Evolutionary conservation across 1,140 invertebrate species (phyloP).

Genomic region (Phymorhynchus buccinoides): DNA sequence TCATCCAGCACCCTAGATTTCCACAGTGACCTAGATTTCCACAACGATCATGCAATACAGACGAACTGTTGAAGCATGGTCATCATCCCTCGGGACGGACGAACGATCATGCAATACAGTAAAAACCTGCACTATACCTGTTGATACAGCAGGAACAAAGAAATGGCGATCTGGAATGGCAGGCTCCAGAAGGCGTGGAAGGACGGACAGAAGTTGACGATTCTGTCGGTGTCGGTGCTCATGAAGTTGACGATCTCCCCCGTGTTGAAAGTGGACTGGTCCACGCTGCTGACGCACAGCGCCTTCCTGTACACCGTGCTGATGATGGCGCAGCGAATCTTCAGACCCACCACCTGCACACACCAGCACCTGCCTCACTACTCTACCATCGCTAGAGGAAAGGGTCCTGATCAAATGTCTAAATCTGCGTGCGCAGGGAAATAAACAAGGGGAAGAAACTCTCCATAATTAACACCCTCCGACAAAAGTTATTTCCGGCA

Average conservation of each 20-base stretch:
- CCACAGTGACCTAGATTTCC: no score
- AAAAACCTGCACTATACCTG: slow-evolving; percentile 82
- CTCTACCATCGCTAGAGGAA: background rate
- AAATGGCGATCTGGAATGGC: slow-evolving; percentile 78
- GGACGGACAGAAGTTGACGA: slow-evolving; percentile 95
- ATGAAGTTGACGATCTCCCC: slow-evolving; percentile 97
- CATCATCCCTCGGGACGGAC: no score
- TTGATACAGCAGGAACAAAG: slow-evolving; percentile 73
- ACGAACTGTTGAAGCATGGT: no score
- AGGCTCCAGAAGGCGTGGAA: slow-evolving; percentile 98
- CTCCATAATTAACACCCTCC: no score
- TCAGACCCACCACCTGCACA: slow-evolving; percentile 87
- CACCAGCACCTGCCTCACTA: slow-evolving; percentile 56
- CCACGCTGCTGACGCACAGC: slow-evolving; percentile 63
- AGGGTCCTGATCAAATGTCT: no score
- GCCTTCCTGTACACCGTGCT: slow-evolving; percentile 91
- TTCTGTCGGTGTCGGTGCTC: slow-evolving; percentile 94
- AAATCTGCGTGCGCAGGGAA: no score
- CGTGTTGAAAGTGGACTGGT: slow-evolving; percentile 77
- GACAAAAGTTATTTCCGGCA: no score
- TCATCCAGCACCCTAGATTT: no score
- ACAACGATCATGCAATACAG: no score
- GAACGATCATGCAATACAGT: no score
- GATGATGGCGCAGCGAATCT: slow-evolving; percentile 88
- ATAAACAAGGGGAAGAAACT: no score